phyloP scores from a whole-genome alignment of 2,888 invertebrate species.

The Drosophila tanythrix region DNA sequence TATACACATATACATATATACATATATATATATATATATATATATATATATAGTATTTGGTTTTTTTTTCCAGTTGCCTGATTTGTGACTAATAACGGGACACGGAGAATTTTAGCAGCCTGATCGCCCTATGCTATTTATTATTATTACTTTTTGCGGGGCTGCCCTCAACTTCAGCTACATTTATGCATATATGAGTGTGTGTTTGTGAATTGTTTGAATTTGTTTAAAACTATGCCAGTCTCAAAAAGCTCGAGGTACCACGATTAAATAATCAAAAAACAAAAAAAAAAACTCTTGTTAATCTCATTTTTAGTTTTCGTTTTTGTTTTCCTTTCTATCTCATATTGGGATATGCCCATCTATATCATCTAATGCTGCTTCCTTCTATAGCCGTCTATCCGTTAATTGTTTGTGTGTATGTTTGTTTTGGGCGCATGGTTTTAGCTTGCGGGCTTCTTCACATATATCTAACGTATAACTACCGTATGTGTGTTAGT shows the following conservation, averaged over 20 bases:
- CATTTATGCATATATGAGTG: conserved; percentile 14
- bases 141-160: conserved; percentile 1
- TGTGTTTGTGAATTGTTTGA: conserved; percentile 25
- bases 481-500: conserved; percentile 12
- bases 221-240: conserved; percentile 84
- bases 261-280: conserved; percentile 64
- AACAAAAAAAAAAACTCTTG: conserved; percentile 42
- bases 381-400: not conserved
- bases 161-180: conserved; percentile 4
- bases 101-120: conserved; percentile 24
- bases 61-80: conserved; percentile 17
- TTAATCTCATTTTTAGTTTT: conserved; percentile 1
- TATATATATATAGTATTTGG: conserved; percentile 14
- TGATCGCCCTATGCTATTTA: conserved; percentile 19
- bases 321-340: conserved; percentile 6
- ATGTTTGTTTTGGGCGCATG: conserved; percentile 25
- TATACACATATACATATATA: conserved; percentile 14
- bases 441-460: conserved; percentile 23
- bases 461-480: conserved; percentile 25
- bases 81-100: conserved; percentile 41
- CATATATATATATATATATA: not conserved
- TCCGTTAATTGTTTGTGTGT: conserved; percentile 26
- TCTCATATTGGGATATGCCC: conserved; percentile 8
- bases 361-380: conserved; percentile 15
- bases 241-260: conserved; percentile 86